A percentile compares a stretch with the other conserved stretches of the same genome.
These are phyloP conservation scores for Drosophila triauraria DNA, from an alignment of 1,140 invertebrate genomes.

Conservation along the genomic window DNA sequence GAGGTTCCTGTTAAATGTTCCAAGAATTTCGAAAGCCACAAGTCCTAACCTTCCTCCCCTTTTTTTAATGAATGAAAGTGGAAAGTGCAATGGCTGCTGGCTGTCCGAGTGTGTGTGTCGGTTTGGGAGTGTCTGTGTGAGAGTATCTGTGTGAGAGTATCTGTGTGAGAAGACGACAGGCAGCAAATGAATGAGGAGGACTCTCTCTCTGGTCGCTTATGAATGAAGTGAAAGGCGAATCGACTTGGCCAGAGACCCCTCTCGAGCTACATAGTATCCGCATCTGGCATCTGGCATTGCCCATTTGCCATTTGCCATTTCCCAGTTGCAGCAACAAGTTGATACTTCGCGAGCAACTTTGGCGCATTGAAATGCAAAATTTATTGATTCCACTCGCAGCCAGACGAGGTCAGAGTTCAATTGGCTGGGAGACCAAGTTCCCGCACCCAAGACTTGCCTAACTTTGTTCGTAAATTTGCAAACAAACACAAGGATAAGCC, in stretches of 20 bases:
- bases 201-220: constrained; percentile 35
- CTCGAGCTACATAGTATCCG: constrained; percentile 3
- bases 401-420: constrained; percentile 1
- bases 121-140: neutral
- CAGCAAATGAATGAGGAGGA: constrained; percentile 53
- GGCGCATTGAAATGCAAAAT: constrained; percentile 40
- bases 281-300: neutral
- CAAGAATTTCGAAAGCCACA: constrained; percentile 2
- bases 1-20: no score
- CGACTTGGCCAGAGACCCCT: constrained; percentile 21
- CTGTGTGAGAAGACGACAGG: constrained; percentile 31
- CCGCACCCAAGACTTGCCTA: no score
- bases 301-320: constrained; percentile 5
- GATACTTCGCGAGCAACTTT: constrained; percentile 22
- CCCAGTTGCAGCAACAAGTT: constrained; percentile 50
- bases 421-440: no score
- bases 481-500: neutral
- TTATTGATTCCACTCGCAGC: constrained; percentile 30
- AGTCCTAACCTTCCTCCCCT: no score
- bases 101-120: constrained; percentile 9
- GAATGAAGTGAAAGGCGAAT: constrained; percentile 72
- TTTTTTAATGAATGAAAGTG: constrained; percentile 76
- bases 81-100: constrained; percentile 51
- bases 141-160: neutral
- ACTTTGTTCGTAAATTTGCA: neutral